Conservation (phyloP, 2,888 invertebrate genomes). For the Meteorus cinctellus region DNA sequence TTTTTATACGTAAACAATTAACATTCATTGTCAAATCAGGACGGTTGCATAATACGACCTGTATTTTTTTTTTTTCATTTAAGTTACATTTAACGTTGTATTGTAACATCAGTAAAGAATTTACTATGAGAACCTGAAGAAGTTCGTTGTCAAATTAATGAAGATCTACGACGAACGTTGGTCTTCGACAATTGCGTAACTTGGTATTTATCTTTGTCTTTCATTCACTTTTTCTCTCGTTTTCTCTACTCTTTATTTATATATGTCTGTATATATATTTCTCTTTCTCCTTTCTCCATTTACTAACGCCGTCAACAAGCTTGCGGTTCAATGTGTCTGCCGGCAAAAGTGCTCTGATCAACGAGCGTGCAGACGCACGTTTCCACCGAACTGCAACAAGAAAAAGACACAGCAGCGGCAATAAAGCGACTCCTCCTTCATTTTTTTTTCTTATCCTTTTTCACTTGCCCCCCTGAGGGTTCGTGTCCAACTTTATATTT, state of each 20-base stretch:
- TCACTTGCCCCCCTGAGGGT: constrained; percentile 23
- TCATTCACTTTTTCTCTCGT: constrained; percentile 15
- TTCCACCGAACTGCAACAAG: constrained; percentile 18
- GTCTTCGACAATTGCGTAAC: constrained; percentile 38
- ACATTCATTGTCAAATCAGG: constrained; percentile 34
- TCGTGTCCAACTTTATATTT: constrained; percentile 10
- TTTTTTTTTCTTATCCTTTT: constrained; percentile 12
- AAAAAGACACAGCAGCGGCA: neutral
- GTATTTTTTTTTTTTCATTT: constrained; percentile 16
- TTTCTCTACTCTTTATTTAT: neutral
- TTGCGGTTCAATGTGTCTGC: constrained; percentile 19
- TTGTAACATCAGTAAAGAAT: constrained; percentile 34
- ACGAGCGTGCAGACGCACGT: neutral
- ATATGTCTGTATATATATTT: neutral
- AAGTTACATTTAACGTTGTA: constrained; percentile 24
- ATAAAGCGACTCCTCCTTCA: constrained; percentile 23
- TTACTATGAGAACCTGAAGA: constrained; percentile 38
- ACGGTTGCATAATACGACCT: constrained; percentile 38
- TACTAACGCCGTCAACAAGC: constrained; percentile 18
- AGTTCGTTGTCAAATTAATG: constrained; percentile 55
- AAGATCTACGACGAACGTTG: constrained; percentile 53
- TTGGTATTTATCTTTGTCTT: constrained; percentile 13
- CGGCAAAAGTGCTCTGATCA: neutral
- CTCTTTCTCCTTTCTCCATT: constrained; percentile 16
- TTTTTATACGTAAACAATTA: constrained; percentile 16